Base-by-base conservation (phyloP, 2,113 vertebrate genomes). In the Vidua chalybeata region DNA sequence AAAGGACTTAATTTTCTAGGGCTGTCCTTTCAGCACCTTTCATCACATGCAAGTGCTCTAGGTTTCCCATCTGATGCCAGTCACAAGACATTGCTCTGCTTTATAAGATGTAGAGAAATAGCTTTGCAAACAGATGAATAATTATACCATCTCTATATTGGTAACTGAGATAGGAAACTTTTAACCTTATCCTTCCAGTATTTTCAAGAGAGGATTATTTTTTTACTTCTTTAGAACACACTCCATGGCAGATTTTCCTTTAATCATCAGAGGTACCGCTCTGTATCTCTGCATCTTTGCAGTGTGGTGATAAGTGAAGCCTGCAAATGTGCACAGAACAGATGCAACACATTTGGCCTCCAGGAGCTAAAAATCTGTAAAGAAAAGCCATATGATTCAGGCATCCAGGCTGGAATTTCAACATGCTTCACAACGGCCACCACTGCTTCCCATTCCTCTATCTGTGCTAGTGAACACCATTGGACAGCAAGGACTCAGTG, bases 291-390 rank as follows among this genome's bases (percentile, higher is more conserved):
- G 63, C n/a, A 69, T 93, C 82, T 96, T 72, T 83, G n/a, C 0
- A 2, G 55, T 54, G 10, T 28, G 37, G 15, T 80, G 67, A 9
- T 93, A 96, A 87, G 55, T 77, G 33, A 59, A 93, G 48, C 26
- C 58, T 85, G 62, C 63, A 91, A 85, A 93, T 73, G 39, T 17
- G 39, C 39, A 67, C 39, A 37, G 71, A 92, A 46, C 69, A 66
- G n/a, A 88, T 77, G 67, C 85, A 71, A 86, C 67, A 71, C 37
- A 18, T 89, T 95, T 95, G 67, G 55, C 84, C 82, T 91, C 71
- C 59, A 83, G 85, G 71, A 96, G 28, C 21, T 90, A 71, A 79
- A 93, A 83, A 58, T 83, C 46, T 87, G 41, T 83, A 69, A 79
- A 71, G 58, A 84, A 62, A 35, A 91, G 48, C 21, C 9, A 4